These are phyloP conservation scores for Xenopus borealis DNA, from an alignment of 2,113 vertebrate species.

Conservation along the genomic window DNA sequence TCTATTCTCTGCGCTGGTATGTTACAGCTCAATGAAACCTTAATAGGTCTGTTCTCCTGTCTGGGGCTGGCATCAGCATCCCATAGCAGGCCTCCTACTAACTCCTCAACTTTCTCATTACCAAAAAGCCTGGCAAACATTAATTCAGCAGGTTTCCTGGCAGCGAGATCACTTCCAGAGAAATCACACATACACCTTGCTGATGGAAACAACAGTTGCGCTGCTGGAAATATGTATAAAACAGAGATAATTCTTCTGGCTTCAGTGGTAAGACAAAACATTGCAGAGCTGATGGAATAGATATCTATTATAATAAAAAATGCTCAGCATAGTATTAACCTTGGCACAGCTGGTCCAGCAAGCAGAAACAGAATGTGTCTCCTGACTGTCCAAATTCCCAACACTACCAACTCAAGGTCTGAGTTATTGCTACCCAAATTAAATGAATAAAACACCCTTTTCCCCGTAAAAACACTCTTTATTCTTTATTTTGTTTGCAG, in stretches of 20 bases:
- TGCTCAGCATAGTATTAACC: too few species aligned
- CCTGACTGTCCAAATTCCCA: too few species aligned
- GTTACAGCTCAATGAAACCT: conserved; percentile 35
- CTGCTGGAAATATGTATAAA: conserved; percentile 30
- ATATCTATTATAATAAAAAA: too few species aligned
- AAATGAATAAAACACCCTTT: too few species aligned
- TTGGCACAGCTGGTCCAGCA: too few species aligned
- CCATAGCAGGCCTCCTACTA: conserved; percentile 35
- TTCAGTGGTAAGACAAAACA: too few species aligned
- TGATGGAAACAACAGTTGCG: conserved; percentile 28
- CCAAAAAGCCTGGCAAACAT: conserved; percentile 25
- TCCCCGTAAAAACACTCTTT: too few species aligned
- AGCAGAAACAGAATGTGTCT: too few species aligned
- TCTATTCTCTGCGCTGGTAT: conserved; percentile 32
- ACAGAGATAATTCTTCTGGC: conserved; percentile 9
- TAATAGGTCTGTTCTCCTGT: conserved; percentile 42
- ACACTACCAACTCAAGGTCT: too few species aligned
- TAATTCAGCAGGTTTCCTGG: conserved; percentile 33
- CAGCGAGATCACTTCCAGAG: conserved; percentile 34
- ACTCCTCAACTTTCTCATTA: conserved; percentile 43
- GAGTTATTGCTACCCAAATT: too few species aligned
- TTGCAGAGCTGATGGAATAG: too few species aligned
- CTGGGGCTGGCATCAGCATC: conserved; percentile 33
- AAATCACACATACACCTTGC: conserved; percentile 19
- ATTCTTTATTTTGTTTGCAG: too few species aligned